phyloP scores from a whole-genome alignment of 2,797 vertebrate genomes.

The Phataginus tricuspis region DNA sequence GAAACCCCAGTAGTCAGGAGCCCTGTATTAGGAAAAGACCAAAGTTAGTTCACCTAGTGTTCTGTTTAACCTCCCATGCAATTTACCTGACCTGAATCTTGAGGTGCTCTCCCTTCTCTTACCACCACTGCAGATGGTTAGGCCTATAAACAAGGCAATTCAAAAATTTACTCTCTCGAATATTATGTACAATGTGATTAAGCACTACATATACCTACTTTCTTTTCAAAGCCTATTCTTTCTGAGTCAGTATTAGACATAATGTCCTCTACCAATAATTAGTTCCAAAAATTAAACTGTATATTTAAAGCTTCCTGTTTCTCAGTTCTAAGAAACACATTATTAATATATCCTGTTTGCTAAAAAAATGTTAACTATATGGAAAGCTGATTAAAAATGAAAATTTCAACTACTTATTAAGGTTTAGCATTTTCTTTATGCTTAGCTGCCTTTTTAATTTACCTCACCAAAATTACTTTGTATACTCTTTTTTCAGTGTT shows the following conservation, averaged over 20 bases:
- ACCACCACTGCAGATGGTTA: background rate
- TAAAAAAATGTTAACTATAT: background rate
- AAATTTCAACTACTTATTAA: background rate
- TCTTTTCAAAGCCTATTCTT: background rate
- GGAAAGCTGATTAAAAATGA: background rate
- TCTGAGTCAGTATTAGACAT: background rate
- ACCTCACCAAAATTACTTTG: background rate
- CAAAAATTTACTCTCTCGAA: background rate
- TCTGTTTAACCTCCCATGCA: background rate
- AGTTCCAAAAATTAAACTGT: background rate
- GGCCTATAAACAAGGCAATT: background rate
- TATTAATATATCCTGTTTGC: background rate
- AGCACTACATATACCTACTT: background rate
- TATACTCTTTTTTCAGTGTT: background rate
- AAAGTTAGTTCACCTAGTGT: background rate
- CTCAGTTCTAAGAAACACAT: background rate
- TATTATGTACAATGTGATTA: background rate
- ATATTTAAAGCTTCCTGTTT: background rate
- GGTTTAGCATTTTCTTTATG: background rate
- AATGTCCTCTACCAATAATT: background rate
- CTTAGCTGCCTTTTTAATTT: background rate
- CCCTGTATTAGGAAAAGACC: background rate
- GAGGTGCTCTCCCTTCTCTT: background rate
- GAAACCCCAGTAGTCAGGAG: background rate
- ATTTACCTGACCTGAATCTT: background rate